These are phyloP conservation scores for Aratinga solstitialis DNA, from an alignment of 2,797 vertebrate species.

Conservation along the genomic window DNA sequence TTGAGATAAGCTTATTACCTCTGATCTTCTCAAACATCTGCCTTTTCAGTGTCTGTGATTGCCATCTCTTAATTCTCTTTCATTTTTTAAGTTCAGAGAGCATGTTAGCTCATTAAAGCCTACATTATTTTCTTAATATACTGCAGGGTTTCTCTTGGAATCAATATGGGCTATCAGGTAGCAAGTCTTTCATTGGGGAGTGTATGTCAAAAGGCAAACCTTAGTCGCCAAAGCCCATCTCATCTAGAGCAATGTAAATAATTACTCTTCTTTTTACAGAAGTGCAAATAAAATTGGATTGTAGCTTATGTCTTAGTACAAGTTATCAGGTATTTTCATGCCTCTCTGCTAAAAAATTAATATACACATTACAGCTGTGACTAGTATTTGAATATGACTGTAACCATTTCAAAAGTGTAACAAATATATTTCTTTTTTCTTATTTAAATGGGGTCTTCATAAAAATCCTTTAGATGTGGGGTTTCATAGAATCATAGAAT, in stretches of 20 bases:
- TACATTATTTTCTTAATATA: slow-evolving; percentile 60
- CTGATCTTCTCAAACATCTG: slow-evolving; percentile 49
- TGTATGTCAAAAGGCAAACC: neutral
- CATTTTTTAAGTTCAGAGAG: slow-evolving; percentile 66
- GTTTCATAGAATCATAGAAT: neutral
- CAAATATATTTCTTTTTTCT: neutral
- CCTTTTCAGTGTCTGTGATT: neutral
- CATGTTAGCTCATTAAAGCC: slow-evolving; percentile 56
- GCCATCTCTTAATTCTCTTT: slow-evolving; percentile 67
- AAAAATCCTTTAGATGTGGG: neutral
- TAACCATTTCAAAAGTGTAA: neutral
- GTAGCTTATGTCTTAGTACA: neutral
- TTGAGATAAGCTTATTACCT: slow-evolving; percentile 57
- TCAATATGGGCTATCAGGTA: neutral
- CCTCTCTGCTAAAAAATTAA: neutral
- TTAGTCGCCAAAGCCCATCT: neutral
- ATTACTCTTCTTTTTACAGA: neutral
- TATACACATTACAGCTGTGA: neutral
- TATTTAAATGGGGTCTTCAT: neutral
- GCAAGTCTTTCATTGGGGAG: neutral
- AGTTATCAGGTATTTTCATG: neutral
- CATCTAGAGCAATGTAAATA: neutral
- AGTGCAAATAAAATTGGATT: neutral
- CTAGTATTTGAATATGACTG: neutral
- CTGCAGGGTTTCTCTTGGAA: neutral